Conservation (phyloP, 2,797 vertebrate genomes). For the Chelmon rostratus region DNA sequence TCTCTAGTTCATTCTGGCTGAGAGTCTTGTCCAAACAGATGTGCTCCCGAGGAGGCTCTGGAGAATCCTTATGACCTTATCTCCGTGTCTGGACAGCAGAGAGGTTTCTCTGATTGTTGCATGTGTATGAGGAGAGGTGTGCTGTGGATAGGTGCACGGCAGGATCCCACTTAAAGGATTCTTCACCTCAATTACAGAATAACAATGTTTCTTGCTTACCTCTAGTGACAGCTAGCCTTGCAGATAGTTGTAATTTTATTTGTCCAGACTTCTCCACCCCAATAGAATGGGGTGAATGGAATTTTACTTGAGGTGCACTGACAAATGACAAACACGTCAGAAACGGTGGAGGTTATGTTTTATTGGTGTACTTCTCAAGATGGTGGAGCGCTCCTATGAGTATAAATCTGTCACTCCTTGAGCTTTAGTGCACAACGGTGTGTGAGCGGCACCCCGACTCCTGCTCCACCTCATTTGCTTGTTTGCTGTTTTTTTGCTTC, state of each 20-base stretch:
- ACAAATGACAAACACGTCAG: background rate
- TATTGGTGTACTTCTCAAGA: background rate
- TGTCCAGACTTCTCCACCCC: background rate
- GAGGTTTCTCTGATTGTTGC: conserved; percentile 21
- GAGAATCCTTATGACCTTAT: conserved; percentile 37
- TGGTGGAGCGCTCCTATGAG: background rate
- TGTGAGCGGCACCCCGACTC: background rate
- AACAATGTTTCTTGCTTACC: background rate
- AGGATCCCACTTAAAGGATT: conserved; percentile 1
- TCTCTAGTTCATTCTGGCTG: conserved; percentile 36
- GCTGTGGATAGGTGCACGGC: background rate
- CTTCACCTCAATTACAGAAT: conserved; percentile 1
- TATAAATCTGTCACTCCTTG: conserved; percentile 52
- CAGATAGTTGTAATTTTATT: conserved; percentile 3
- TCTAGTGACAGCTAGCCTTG: background rate
- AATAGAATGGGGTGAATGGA: background rate
- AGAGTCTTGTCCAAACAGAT: conserved; percentile 46
- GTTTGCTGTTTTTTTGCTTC: conserved; percentile 5
- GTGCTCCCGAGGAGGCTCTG: conserved; percentile 20
- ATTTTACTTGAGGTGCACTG: background rate
- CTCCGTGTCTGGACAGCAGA: conserved; percentile 34
- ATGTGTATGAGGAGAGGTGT: conserved; percentile 30
- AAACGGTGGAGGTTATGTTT: background rate
- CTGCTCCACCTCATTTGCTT: conserved; percentile 13
- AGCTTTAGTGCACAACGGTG: conserved; percentile 35